Conservation (phyloP, 2,113 vertebrate genomes). For the Sylvia atricapilla region DNA sequence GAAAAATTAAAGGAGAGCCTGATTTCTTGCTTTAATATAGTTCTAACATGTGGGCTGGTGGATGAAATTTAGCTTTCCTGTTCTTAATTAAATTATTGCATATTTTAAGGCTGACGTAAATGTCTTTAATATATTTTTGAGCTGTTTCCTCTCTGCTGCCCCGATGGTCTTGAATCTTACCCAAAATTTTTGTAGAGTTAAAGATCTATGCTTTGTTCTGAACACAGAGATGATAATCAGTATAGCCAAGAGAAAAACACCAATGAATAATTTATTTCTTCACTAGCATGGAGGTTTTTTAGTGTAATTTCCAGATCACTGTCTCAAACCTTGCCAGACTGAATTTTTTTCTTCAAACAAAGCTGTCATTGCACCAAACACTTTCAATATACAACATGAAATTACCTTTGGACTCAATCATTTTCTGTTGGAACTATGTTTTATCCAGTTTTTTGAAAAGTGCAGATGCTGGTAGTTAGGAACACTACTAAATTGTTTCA, state of each 20-base stretch:
- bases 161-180: neutral
- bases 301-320: neutral
- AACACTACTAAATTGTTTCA: neutral
- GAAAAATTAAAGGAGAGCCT: neutral
- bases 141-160: neutral
- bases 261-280: neutral
- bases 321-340: neutral
- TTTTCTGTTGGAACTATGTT: neutral
- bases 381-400: neutral
- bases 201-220: neutral
- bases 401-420: neutral
- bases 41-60: neutral
- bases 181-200: neutral
- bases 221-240: neutral
- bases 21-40: neutral
- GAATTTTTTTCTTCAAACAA: neutral
- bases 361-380: neutral
- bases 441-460: neutral
- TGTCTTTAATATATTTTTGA: neutral
- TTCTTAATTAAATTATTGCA: slow-evolving; percentile 27
- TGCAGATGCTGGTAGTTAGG: neutral
- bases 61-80: neutral
- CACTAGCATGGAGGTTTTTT: accelerated
- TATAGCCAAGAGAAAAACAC: neutral
- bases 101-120: neutral